phyloP scores from a whole-genome alignment of 2,113 vertebrate species.

The Orientallactaga bullata region DNA sequence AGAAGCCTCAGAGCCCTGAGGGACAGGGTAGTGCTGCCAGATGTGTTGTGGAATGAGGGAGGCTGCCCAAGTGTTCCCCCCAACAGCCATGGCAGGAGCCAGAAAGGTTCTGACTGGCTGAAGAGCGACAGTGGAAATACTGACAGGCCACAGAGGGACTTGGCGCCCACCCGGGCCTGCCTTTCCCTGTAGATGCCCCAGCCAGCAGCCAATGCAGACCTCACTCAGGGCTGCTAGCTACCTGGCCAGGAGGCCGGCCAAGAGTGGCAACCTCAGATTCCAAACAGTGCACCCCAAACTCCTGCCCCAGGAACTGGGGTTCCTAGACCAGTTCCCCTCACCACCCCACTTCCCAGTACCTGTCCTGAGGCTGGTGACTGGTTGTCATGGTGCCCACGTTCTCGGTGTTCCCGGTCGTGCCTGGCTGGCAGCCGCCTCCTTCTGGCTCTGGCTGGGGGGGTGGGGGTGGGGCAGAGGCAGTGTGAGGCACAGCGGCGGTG shows the following conservation, averaged over 20 bases:
- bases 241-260: background rate
- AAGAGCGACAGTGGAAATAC: conserved; percentile 66
- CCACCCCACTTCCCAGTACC: conserved; percentile 48
- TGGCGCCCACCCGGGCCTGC: background rate
- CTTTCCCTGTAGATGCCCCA: background rate
- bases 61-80: conserved; percentile 53
- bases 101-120: background rate
- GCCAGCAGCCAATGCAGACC: background rate
- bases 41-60: conserved; percentile 48
- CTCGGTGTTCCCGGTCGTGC: background rate
- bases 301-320: background rate
- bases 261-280: background rate
- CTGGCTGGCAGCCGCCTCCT: conserved; percentile 57
- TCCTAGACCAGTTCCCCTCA: background rate
- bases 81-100: background rate
- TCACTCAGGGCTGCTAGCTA: conserved; percentile 1
- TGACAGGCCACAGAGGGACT: conserved; percentile 11
- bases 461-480: conserved; percentile 64
- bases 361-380: conserved; percentile 79
- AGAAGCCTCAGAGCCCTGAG: background rate
- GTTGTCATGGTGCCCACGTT: conserved; percentile 73
- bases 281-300: background rate
- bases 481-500: conserved; percentile 12
- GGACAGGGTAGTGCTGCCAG: conserved; percentile 28
- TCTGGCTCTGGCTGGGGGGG: conserved; percentile 62